Conservation (phyloP, 2,888 invertebrate genomes). For the Aphelenchoides bicaudatus region DNA sequence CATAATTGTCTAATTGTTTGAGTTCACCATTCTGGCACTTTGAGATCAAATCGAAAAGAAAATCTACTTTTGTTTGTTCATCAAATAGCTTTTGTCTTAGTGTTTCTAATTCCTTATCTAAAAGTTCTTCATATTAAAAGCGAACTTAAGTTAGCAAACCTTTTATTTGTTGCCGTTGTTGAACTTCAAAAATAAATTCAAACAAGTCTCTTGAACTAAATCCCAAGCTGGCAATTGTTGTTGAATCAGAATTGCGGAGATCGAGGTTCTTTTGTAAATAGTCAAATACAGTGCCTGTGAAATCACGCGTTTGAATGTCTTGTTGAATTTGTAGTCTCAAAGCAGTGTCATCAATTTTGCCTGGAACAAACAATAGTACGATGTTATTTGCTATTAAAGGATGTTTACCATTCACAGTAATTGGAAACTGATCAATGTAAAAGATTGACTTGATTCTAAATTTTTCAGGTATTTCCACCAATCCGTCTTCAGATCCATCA, state of each 20-base stretch:
- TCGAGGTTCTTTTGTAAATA: not conserved
- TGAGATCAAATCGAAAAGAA: constrained; percentile 5
- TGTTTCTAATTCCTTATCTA: not conserved
- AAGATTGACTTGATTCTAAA: not conserved
- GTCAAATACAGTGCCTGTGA: not conserved
- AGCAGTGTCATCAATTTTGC: constrained; percentile 1
- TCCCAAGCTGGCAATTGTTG: not conserved
- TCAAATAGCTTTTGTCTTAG: not conserved
- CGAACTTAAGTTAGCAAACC: no score
- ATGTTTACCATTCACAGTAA: constrained; percentile 13
- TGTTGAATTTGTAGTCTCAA: not conserved
- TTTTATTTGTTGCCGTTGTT: no score
- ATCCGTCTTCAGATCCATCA: not conserved
- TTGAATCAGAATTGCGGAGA: not conserved
- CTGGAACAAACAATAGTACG: not conserved
- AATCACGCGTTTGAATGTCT: not conserved
- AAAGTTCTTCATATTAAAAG: no score
- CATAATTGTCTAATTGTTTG: not conserved
- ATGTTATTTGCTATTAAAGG: not conserved
- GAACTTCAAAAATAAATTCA: constrained; percentile 4
- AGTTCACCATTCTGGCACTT: not conserved
- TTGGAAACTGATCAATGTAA: constrained; percentile 5
- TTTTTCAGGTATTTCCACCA: not conserved
- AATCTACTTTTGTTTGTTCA: not conserved
- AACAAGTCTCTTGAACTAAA: constrained; percentile 1